Conservation (phyloP, 2,113 vertebrate genomes). For the Apteryx mantelli region DNA sequence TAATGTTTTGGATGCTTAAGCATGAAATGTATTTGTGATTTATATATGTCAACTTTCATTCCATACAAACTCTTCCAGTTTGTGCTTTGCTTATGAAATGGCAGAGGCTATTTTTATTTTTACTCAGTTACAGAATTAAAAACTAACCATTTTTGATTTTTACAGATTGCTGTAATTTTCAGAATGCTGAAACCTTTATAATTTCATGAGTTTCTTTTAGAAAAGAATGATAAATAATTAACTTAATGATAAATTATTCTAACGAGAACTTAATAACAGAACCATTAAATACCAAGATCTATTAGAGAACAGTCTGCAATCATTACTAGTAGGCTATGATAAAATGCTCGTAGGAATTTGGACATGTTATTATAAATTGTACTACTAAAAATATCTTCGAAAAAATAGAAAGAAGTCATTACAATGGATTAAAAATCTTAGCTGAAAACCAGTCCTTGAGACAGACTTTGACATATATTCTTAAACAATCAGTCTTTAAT, state of each 20-base stretch:
- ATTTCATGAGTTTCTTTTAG: conserved; percentile 39
- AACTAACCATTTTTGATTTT: background rate
- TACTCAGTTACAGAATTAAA: background rate
- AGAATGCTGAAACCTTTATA: background rate
- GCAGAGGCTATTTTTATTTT: background rate
- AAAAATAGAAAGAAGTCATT: conserved; percentile 55
- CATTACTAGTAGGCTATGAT: conserved; percentile 39
- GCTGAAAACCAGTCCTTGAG: conserved; percentile 6
- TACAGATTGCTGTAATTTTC: background rate
- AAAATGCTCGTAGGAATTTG: conserved; percentile 47
- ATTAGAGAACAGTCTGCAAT: conserved; percentile 41
- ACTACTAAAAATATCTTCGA: conserved; percentile 52
- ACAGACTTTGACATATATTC: conserved; percentile 8
- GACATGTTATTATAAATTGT: conserved; percentile 57
- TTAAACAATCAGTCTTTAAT: background rate
- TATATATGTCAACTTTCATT: background rate
- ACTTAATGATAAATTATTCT: conserved; percentile 64
- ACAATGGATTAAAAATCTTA: conserved; percentile 28
- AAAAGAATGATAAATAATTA: conserved; percentile 68
- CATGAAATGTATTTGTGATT: background rate
- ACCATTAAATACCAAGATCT: conserved; percentile 65
- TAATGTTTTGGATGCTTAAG: background rate
- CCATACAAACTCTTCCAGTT: background rate
- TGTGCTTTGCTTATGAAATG: background rate
- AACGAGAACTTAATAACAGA: conserved; percentile 66